A percentile compares a stretch with the other conserved stretches of the same genome.
Conservation (phyloP, 2,113 vertebrate genomes). For the Furnarius figulus region DNA sequence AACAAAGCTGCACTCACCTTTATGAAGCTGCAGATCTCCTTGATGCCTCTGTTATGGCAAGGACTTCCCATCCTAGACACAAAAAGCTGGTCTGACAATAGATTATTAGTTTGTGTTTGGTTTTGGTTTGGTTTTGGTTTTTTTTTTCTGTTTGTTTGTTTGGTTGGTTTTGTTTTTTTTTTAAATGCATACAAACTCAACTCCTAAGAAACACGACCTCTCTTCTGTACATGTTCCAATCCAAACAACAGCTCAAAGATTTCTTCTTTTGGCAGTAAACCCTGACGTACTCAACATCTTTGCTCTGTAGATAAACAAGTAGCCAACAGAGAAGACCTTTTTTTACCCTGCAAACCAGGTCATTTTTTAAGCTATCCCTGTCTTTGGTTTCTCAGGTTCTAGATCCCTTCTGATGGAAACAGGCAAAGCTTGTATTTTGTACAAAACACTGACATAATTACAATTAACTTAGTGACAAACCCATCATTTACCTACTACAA, state of each 20-base stretch:
- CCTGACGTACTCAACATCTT: not conserved
- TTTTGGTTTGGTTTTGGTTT: not conserved
- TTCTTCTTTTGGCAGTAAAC: rapidly evolving
- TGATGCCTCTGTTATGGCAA: not conserved
- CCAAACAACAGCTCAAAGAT: not conserved
- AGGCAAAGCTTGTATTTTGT: not conserved
- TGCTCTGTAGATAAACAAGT: not conserved
- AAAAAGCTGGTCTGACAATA: not conserved
- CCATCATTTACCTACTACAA: not conserved
- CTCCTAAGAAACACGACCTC: not conserved
- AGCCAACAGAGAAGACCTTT: not conserved
- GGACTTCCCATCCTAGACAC: too few species aligned
- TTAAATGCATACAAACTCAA: not conserved
- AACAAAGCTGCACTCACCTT: not conserved
- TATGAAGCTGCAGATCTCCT: not conserved
- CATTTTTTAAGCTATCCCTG: not conserved
- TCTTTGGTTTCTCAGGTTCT: not conserved
- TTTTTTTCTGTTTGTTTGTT: not conserved
- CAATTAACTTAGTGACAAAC: not conserved
- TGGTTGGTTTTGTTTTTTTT: not conserved
- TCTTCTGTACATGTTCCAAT: not conserved
- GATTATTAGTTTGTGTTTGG: not conserved
- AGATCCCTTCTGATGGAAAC: not conserved
- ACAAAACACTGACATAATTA: not conserved
- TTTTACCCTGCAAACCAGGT: not conserved